Percentiles rank a stretch among this genome's conserved stretches.
phyloP scores from a whole-genome alignment of 2,113 vertebrate genomes.

The Alectura lathami region DNA sequence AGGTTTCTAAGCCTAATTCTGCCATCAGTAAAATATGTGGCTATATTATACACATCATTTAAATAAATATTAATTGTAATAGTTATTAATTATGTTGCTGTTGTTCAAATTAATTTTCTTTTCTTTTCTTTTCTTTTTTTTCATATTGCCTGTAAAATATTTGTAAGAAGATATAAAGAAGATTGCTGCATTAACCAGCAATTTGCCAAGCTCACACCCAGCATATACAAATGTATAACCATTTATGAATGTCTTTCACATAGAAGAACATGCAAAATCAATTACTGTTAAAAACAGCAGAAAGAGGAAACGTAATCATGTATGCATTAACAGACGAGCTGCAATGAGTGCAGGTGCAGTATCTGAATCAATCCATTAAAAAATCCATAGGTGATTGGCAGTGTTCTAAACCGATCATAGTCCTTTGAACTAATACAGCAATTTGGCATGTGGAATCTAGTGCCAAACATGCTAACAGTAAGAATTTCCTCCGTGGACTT shows the following conservation, averaged over 20 bases:
- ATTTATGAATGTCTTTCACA: background rate
- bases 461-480: accelerated
- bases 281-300: background rate
- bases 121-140: no score
- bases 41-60: background rate
- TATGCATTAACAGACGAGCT: background rate
- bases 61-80: background rate
- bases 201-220: background rate
- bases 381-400: background rate
- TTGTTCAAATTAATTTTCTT: background rate
- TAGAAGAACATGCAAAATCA: background rate
- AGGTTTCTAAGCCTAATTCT: background rate
- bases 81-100: background rate
- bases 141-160: background rate
- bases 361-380: background rate
- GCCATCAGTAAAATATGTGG: background rate
- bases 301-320: background rate
- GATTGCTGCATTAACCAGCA: background rate
- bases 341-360: background rate
- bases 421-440: background rate
- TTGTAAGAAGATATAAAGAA: no score
- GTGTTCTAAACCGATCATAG: background rate
- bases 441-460: background rate
- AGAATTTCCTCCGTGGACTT: background rate
- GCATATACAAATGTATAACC: background rate